Evolutionary conservation across 2,888 invertebrate species (phyloP).

Genomic region (Caenorhabditis parvicauda): DNA sequence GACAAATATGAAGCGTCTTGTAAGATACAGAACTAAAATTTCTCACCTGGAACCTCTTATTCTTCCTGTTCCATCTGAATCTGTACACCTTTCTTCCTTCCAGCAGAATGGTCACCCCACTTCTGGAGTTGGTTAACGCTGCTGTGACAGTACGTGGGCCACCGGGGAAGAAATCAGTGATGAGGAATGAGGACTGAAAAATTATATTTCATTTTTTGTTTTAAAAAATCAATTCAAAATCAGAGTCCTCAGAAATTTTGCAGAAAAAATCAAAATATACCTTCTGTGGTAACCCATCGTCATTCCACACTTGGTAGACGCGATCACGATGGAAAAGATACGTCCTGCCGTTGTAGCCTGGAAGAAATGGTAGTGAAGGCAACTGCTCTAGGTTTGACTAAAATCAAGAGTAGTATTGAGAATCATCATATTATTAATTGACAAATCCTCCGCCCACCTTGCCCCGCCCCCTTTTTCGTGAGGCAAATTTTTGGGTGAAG

Average conservation of each 20-base stretch:
- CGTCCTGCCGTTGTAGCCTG: conserved; percentile 49
- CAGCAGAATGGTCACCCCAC: conserved; percentile 51
- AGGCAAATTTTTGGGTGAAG: too few relatives aligned
- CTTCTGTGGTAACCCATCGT: conserved; percentile 52
- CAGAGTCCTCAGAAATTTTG: neutral
- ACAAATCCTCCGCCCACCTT: too few relatives aligned
- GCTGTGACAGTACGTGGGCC: conserved; percentile 54
- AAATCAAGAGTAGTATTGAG: too few relatives aligned
- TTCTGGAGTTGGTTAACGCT: conserved; percentile 51
- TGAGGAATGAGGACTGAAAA: conserved; percentile 35
- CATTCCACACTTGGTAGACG: conserved; percentile 55
- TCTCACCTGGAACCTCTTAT: conserved; percentile 47
- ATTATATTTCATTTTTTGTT: neutral
- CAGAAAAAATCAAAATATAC: too few relatives aligned
- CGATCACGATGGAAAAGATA: conserved; percentile 52
- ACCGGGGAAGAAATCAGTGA: conserved; percentile 48
- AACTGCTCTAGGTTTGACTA: too few relatives aligned
- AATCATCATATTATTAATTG: too few relatives aligned
- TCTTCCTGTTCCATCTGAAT: conserved; percentile 53
- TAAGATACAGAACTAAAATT: neutral
- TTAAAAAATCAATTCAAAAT: neutral
- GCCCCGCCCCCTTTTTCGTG: too few relatives aligned
- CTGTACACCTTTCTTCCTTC: conserved; percentile 46
- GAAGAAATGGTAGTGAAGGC: too few relatives aligned
- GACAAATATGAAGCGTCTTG: neutral